Evolutionary conservation across 2,113 vertebrate genomes (phyloP), one percentile per base, ranked within the genome.

Genomic region (Triplophysa dalaica): DNA sequence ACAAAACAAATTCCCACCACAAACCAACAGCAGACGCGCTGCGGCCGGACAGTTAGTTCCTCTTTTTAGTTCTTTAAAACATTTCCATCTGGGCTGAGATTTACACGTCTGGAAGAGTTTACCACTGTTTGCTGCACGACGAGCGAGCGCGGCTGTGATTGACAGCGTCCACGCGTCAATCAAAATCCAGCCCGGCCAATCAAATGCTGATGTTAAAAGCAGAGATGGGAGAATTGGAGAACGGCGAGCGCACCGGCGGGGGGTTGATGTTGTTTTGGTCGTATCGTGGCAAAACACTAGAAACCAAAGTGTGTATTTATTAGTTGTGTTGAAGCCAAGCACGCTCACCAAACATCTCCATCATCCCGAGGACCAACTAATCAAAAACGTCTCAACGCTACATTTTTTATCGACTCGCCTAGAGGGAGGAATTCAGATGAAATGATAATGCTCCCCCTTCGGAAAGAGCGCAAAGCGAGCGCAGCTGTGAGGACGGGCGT

Each of bases 11-110:
- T 17, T 52, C 66, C 48, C 19, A 75, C 64, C 60, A n/a, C 80
- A 50, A 66, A 79, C 76, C 48, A 52, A 81, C 76, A 16, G 80
- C 80, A 29, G 13, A 67, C 65, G 21, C 62, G 63, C 38, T 70
- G 56, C 24, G 63, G 69, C 77, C 24, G 67, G 68, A 58, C 63
- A 77, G 77, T 72, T 74, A 69, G 66, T 75, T 80, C 78, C 68
- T 77, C 75, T 77, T 80, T 77, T 77, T 79, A 67, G 75, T 75
- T 81, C 72, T 84, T 73, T 62, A 68, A 90, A 90, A 92, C 90
- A 90, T 86, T 83, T 91, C 91, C 89, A 90, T 92, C 90, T 92
- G 92, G 89, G 63, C 52, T 68, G 72, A 29, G 62, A 21, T 41
- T 58, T 26, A 67, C 13, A 67, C 16, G 56, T 75, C 64, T 43